Conservation (phyloP, 35 echinoderm and acorn worm species). For the Chiridota heheva region DNA sequence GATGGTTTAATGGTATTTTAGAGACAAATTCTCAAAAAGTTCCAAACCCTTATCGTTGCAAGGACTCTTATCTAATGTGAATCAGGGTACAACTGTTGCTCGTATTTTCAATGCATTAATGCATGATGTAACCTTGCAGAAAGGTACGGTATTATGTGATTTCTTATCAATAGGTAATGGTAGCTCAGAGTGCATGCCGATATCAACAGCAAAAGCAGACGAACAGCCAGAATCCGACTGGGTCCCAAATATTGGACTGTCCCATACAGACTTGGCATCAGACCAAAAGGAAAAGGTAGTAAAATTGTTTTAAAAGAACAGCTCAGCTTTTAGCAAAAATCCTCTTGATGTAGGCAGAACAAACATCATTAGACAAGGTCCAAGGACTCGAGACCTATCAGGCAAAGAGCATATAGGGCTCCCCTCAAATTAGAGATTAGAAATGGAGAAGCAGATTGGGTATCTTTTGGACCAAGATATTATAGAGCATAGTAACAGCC, state of each 20-base stretch:
- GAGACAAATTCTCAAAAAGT: not conserved
- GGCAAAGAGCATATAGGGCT: slow-evolving; percentile 45
- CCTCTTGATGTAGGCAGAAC: slow-evolving; percentile 43
- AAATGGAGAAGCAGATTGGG: slow-evolving; percentile 21
- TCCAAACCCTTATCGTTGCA: not conserved
- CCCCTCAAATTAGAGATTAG: slow-evolving; percentile 31
- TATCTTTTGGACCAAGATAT: slow-evolving; percentile 36
- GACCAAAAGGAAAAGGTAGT: slow-evolving; percentile 18
- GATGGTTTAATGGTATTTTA: not conserved
- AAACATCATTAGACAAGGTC: not conserved
- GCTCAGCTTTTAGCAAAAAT: slow-evolving; percentile 24
- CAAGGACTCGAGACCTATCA: not conserved
- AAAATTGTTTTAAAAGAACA: slow-evolving; percentile 9
- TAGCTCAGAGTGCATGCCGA: not conserved
- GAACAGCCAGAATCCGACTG: not conserved
- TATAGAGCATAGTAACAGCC: slow-evolving; percentile 44
- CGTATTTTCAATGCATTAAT: not conserved
- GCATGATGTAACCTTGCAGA: not conserved
- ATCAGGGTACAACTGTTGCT: not conserved
- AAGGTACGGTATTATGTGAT: not conserved
- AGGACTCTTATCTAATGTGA: not conserved
- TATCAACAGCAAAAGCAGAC: not conserved
- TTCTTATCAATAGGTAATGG: not conserved
- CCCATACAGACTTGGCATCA: not conserved
- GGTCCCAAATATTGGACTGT: not conserved